Evolutionary conservation across 2,797 vertebrate genomes (phyloP).

Genomic region (Karalla daura): DNA sequence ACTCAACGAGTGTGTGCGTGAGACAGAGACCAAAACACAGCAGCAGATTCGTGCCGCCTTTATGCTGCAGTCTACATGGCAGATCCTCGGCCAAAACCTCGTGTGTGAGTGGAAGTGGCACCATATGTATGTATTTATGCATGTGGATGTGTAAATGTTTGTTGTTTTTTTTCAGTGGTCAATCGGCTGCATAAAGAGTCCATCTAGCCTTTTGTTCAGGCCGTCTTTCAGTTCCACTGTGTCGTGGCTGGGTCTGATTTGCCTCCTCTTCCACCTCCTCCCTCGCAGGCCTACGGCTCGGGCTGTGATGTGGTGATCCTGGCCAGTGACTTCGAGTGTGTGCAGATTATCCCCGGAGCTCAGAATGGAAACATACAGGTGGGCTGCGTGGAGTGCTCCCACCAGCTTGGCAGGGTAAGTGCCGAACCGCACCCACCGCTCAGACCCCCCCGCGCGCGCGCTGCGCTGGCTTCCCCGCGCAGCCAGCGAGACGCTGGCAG

Average conservation of each 20-base stretch:
- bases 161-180: too few species aligned
- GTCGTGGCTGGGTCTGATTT: background rate
- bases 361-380: slow-evolving; percentile 99
- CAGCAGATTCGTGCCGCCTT: too few species aligned
- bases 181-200: too few species aligned
- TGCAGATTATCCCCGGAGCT: slow-evolving; percentile 98
- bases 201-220: too few species aligned
- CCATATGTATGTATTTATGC: too few species aligned
- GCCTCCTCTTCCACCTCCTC: background rate
- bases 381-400: slow-evolving; percentile 98
- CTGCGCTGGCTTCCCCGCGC: slow-evolving; percentile 16
- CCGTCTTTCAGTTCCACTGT: background rate
- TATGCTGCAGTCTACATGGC: too few species aligned
- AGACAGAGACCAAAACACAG: too few species aligned
- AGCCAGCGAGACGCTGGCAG: slow-evolving; percentile 31
- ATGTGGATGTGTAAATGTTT: too few species aligned
- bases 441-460: slow-evolving; percentile 32
- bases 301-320: slow-evolving; percentile 98
- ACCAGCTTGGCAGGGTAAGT: slow-evolving; percentile 96
- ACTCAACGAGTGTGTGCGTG: too few species aligned
- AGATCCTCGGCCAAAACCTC: too few species aligned
- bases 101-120: too few species aligned
- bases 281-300: slow-evolving; percentile 94
- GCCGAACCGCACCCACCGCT: slow-evolving; percentile 34
- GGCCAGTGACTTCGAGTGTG: slow-evolving; percentile 97